Percentiles rank a stretch among this genome's conserved stretches.
Evolutionary conservation across 35 echinoderm and acorn worm genomes (phyloP).

Genomic region (Apostichopus californicus): DNA sequence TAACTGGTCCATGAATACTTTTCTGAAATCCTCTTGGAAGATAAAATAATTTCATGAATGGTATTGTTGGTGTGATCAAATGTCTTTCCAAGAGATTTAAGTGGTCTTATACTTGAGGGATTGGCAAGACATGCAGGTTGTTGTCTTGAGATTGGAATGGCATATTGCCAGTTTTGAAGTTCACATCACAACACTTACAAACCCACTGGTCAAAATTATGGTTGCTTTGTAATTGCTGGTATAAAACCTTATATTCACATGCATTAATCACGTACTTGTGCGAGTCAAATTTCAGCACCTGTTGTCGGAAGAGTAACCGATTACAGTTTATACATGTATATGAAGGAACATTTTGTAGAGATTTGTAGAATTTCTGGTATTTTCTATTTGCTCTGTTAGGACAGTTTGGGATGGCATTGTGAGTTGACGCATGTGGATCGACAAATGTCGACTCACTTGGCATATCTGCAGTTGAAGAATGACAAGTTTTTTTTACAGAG

Average conservation of each 20-base stretch:
- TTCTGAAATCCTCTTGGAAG: neutral
- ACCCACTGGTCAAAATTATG: neutral
- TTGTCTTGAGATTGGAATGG: neutral
- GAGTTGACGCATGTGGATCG: no score
- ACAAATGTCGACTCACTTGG: no score
- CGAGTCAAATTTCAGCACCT: constrained; percentile 1
- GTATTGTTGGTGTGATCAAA: constrained; percentile 1
- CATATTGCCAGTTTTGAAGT: neutral
- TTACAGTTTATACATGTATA: no score
- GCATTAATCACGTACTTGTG: no score
- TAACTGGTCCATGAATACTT: neutral
- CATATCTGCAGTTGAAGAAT: no score
- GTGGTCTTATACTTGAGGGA: neutral
- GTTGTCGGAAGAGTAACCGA: neutral
- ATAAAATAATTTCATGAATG: neutral
- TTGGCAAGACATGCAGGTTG: neutral
- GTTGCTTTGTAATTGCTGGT: neutral
- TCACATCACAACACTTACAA: neutral
- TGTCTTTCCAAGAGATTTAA: constrained; percentile 29
- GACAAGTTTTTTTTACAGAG: no score
- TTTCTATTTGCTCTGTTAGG: no score
- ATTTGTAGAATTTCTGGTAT: no score
- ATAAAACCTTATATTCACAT: neutral
- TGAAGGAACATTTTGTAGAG: no score
- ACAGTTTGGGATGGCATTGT: no score